A percentile compares a stretch with the other conserved stretches of the same genome.
Conservation (phyloP, 2,888 invertebrate genomes). For the Argyra leucocephala region DNA sequence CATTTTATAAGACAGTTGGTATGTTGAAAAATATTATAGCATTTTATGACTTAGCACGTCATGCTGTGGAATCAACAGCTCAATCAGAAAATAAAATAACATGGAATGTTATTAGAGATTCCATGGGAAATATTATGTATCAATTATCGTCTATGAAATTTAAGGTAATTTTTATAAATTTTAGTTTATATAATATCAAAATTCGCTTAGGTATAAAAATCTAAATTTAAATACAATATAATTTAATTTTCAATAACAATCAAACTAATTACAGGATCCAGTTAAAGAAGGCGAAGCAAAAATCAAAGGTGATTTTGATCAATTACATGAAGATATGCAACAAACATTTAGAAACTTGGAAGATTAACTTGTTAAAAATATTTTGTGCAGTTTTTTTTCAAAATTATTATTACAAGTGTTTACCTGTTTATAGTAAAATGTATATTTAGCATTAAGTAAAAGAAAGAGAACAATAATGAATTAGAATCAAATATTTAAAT, state of each 20-base stretch:
- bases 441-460: too few species aligned
- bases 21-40: slow-evolving; percentile 97
- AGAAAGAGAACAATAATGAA: too few species aligned
- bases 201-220: background rate
- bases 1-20: slow-evolving; percentile 99
- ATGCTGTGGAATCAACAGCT: slow-evolving; percentile 95
- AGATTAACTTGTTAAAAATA: slow-evolving; percentile 55
- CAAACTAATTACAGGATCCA: slow-evolving; percentile 81
- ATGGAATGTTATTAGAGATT: slow-evolving; percentile 94
- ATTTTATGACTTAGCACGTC: slow-evolving; percentile 96
- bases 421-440: too few species aligned
- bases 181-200: background rate
- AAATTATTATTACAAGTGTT: too few species aligned
- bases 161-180: slow-evolving; percentile 69
- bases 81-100: slow-evolving; percentile 99
- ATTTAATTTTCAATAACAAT: background rate
- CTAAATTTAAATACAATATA: background rate
- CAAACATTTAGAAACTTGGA: slow-evolving; percentile 97
- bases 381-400: too few species aligned
- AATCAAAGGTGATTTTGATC: slow-evolving; percentile 94
- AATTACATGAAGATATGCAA: slow-evolving; percentile 92
- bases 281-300: slow-evolving; percentile 96
- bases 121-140: slow-evolving; percentile 92
- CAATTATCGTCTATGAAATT: slow-evolving; percentile 99
- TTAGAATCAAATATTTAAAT: too few species aligned